Evolutionary conservation across 2,888 invertebrate species (phyloP), one percentile per base, ranked within the genome.

Genomic region (Lobophora halterata): DNA sequence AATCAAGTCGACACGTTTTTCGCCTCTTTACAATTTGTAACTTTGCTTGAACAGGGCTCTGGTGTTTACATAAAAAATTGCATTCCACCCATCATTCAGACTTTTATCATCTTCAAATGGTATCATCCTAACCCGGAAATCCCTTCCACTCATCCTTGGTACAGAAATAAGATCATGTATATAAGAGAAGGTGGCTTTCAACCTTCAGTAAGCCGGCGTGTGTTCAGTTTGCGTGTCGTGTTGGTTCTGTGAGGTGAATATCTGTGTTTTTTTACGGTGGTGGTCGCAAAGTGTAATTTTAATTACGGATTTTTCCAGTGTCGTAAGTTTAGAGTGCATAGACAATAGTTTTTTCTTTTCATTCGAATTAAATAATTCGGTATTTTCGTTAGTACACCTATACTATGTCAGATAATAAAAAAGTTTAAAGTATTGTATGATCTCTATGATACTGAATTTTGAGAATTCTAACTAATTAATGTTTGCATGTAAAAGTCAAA

Each of bases 101-200:
- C 14, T 29, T 27, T 18, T 25, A 28, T 10, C 19, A 19, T 24
- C 13, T 24, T 14, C 29, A 18, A 39, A 31, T 35, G 19, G 28
- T 33, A 34, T 23, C 39, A 40, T 31, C 33, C 20, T 9, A 8
- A 47, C 41, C 49, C 49, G 49, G 49, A 49, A 52, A 31, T 13
- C 30, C 49, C 52, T 39, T 19, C 46, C 37, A 31, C 27, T 46
- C 35, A 35, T 32, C 38, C 41, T 46, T 49, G 45, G 35, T 37
- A 28, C 19, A 29, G 42, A 48, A 52, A 49, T 28, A 43, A 52
- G 52, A 52, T 27, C 52, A 52, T 49, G 29, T 52, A 52, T 52
- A 49, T 37, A 52, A 52, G 31, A 7, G 27, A 20, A 17, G 18
- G 23, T 32, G 16, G 7, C 9, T 2, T 0, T 5, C 3, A 0